These are phyloP conservation scores for Plestiodon gilberti DNA, from an alignment of 2,113 vertebrate species.

Conservation along the genomic window DNA sequence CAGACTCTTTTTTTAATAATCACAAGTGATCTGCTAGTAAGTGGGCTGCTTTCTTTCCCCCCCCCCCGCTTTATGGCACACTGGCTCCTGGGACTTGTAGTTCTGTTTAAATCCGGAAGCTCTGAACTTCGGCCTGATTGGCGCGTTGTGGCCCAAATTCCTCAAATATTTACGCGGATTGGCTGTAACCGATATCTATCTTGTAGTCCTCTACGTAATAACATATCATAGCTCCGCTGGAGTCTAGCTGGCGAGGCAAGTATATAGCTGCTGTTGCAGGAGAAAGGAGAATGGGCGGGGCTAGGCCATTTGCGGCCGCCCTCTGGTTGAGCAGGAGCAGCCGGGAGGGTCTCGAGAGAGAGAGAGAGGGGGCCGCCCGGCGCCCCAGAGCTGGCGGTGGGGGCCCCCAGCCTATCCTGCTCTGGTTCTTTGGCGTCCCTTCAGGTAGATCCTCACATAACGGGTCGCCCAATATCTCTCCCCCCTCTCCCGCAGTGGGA, in stretches of 20 bases:
- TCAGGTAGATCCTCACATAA: not conserved
- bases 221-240: too few relatives aligned
- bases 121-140: not conserved
- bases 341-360: not conserved
- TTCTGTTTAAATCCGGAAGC: not conserved
- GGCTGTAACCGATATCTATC: not conserved
- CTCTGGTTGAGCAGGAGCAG: not conserved
- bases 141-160: not conserved
- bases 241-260: not conserved
- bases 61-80: accelerated
- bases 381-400: not conserved
- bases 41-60: too few relatives aligned
- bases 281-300: not conserved
- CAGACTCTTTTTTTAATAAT: not conserved
- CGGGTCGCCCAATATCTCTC: not conserved
- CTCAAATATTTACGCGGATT: not conserved
- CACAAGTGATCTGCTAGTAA: not conserved
- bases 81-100: not conserved
- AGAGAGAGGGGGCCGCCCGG: not conserved
- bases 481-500: not conserved
- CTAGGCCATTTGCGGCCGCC: too few relatives aligned
- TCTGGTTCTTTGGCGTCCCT: too few relatives aligned
- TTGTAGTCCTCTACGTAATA: too few relatives aligned
- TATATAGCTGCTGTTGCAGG: not conserved
- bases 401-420: not conserved